Evolutionary conservation across 2,888 invertebrate species (phyloP).

Genomic region (Drosophila nigricruria): DNA sequence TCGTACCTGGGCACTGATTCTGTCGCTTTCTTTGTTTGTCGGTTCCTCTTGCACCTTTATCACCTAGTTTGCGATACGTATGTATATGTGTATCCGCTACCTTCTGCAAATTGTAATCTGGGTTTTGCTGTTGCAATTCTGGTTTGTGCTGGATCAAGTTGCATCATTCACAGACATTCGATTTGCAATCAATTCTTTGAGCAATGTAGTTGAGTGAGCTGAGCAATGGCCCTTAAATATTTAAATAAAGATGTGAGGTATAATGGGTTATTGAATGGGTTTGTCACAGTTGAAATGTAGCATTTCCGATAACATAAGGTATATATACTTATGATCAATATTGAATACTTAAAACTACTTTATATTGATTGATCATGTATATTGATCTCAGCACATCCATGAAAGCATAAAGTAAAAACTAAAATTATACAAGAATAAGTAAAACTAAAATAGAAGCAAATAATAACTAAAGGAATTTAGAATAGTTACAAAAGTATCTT

Average conservation of each 20-base stretch:
- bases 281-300: neutral
- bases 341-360: neutral
- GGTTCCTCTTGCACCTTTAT: neutral
- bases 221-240: neutral
- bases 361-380: neutral
- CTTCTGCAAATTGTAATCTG: slow-evolving; percentile 1
- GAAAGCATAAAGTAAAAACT: too few relatives aligned
- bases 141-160: neutral
- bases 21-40: slow-evolving; percentile 2
- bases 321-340: too few relatives aligned
- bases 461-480: too few relatives aligned
- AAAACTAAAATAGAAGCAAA: too few relatives aligned
- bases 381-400: too few relatives aligned
- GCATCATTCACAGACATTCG: neutral
- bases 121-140: slow-evolving; percentile 1
- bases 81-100: neutral
- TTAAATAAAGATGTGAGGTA: neutral
- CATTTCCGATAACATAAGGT: too few relatives aligned
- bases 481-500: neutral
- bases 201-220: neutral
- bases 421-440: too few relatives aligned
- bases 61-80: neutral
- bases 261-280: neutral
- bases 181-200: neutral
- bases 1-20: slow-evolving; percentile 5